phyloP scores from a whole-genome alignment of 2,797 vertebrate species.

The Remorina albescens region DNA sequence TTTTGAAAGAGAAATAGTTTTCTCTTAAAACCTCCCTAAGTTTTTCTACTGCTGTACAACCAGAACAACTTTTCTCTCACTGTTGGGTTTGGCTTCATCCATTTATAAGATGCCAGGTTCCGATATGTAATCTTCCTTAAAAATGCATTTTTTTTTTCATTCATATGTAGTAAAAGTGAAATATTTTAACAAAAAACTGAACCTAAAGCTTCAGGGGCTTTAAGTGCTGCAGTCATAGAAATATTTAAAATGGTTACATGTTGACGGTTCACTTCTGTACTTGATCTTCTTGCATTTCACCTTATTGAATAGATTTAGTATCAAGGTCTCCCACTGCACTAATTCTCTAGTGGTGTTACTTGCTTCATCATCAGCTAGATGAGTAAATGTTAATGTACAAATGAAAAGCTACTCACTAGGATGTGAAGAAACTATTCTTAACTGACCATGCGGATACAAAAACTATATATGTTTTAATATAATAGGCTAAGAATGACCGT shows the following conservation, averaged over 20 bases:
- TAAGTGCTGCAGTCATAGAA: neutral
- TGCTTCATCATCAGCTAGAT: no score
- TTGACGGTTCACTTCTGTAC: neutral
- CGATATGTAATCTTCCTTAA: no score
- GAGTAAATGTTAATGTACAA: neutral
- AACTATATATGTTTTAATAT: neutral
- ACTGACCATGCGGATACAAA: neutral
- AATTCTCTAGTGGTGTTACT: no score
- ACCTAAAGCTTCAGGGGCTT: neutral
- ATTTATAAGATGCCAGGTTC: neutral
- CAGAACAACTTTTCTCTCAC: no score
- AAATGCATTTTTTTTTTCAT: no score
- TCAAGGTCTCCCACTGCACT: no score
- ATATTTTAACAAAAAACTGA: neutral
- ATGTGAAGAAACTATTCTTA: neutral
- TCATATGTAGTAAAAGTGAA: neutral
- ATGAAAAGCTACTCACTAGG: neutral
- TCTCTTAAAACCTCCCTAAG: no score
- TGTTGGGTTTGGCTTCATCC: neutral
- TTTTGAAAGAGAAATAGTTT: no score
- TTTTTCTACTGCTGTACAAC: neutral
- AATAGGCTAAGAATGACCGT: neutral
- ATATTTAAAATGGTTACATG: neutral
- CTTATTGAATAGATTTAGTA: no score
- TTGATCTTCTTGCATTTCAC: neutral